These are phyloP conservation scores for Puma concolor DNA, from an alignment of 2,113 vertebrate genomes.

Conservation along the genomic window DNA sequence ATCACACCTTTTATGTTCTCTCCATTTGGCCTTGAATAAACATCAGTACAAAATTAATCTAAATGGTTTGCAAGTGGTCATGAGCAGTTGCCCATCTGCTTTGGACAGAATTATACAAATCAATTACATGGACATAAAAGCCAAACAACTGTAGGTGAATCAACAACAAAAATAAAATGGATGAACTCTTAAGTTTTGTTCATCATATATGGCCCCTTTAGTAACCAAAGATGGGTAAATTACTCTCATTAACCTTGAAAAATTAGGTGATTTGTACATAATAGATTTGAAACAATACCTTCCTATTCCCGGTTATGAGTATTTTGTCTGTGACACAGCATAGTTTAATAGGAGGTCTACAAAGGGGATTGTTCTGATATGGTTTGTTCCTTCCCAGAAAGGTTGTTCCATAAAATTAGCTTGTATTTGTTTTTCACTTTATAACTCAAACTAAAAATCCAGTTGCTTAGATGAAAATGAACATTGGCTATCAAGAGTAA, in stretches of 20 bases:
- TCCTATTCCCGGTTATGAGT: conserved; percentile 80
- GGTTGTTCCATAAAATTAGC: conserved; percentile 63
- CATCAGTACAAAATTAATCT: conserved; percentile 88
- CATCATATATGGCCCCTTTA: conserved; percentile 92
- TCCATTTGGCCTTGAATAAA: conserved; percentile 89
- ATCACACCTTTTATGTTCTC: conserved; percentile 84
- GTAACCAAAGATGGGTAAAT: conserved; percentile 92
- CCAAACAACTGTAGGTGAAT: conserved; percentile 87
- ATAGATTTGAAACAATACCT: conserved; percentile 92
- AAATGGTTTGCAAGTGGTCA: conserved; percentile 86
- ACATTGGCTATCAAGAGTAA: background rate
- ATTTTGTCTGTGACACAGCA: conserved; percentile 80
- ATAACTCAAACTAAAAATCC: background rate
- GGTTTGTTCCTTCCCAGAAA: conserved; percentile 64
- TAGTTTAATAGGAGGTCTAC: conserved; percentile 74
- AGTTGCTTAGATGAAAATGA: background rate
- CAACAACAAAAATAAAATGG: conserved; percentile 86
- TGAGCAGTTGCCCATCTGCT: conserved; percentile 88
- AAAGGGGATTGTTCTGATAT: conserved; percentile 72
- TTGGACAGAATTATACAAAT: conserved; percentile 91
- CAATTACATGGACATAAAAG: conserved; percentile 89
- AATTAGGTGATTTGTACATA: conserved; percentile 93
- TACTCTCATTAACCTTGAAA: conserved; percentile 97
- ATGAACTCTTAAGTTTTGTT: conserved; percentile 89
- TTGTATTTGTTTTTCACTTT: conserved; percentile 46